phyloP scores from a whole-genome alignment of 2,888 invertebrate species.

The Diarsia dahlii region DNA sequence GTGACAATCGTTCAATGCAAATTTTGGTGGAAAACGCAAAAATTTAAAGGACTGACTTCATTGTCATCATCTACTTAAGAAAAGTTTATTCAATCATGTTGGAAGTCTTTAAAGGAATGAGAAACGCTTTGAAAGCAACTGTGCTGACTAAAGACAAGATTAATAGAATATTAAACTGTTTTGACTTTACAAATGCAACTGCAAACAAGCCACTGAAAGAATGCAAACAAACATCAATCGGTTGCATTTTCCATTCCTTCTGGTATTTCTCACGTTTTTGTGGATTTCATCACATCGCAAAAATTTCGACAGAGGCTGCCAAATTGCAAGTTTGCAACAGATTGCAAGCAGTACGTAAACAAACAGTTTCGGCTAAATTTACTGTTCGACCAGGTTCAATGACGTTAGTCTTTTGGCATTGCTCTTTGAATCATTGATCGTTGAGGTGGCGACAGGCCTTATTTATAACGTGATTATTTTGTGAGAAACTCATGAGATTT shows the following conservation, averaged over 20 bases:
- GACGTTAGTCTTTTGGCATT: constrained; percentile 20
- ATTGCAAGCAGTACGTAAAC: constrained; percentile 55
- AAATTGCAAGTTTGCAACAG: constrained; percentile 55
- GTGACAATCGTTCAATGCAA: neutral
- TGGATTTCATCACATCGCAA: constrained; percentile 49
- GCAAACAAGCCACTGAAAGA: constrained; percentile 3
- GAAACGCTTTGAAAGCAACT: neutral
- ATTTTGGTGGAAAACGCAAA: neutral
- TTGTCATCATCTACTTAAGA: neutral
- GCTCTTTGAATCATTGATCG: constrained; percentile 20
- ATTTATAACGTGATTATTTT: constrained; percentile 31
- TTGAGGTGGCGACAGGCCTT: constrained; percentile 20
- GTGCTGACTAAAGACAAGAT: neutral
- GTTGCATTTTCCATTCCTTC: constrained; percentile 19
- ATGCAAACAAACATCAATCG: constrained; percentile 2
- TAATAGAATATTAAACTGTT: neutral
- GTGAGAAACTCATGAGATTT: constrained; percentile 2
- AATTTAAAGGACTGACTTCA: neutral
- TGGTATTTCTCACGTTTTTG: constrained; percentile 35
- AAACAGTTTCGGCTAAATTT: constrained; percentile 55
- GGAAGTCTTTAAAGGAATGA: neutral
- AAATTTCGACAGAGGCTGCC: constrained; percentile 50
- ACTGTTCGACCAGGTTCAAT: constrained; percentile 31
- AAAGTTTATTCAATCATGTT: neutral
- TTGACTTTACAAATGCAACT: constrained; percentile 9